Percentiles rank a stretch among this genome's conserved stretches.
phyloP scores from a whole-genome alignment of 2,797 vertebrate species.

The Sarcoramphus papa region DNA sequence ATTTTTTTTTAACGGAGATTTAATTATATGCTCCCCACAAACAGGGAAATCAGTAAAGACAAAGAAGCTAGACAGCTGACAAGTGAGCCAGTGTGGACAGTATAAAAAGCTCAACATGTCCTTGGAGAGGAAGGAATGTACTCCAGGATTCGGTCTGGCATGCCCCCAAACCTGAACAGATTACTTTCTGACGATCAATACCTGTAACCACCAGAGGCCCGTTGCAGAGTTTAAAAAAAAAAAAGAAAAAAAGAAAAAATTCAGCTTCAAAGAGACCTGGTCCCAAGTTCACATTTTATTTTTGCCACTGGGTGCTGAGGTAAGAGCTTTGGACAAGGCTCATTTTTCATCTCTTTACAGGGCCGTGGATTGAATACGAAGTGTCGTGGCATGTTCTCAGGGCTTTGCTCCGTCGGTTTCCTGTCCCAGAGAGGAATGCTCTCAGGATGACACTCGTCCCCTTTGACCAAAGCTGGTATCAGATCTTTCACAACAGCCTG shows the following conservation, averaged over 20 bases:
- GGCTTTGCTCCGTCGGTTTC: conserved; percentile 16
- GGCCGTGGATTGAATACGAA: conserved; percentile 75
- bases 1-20: conserved; percentile 26
- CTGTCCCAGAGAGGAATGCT: conserved; percentile 4
- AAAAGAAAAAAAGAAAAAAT: background rate
- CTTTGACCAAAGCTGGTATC: background rate
- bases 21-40: conserved; percentile 53
- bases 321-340: conserved; percentile 77
- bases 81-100: conserved; percentile 58
- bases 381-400: conserved; percentile 25
- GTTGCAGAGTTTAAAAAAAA: conserved; percentile 72
- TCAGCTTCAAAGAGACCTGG: conserved; percentile 73
- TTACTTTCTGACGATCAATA: conserved; percentile 90
- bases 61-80: conserved; percentile 63
- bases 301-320: conserved; percentile 78
- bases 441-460: background rate
- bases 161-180: conserved; percentile 85
- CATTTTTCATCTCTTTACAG: conserved; percentile 80
- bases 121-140: conserved; percentile 76
- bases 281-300: conserved; percentile 76
- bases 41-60: conserved; percentile 49
- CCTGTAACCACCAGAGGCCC: conserved; percentile 84
- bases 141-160: conserved; percentile 78
- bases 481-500: background rate
- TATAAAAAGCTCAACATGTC: conserved; percentile 71